Evolutionary conservation across 2,888 invertebrate species (phyloP), one percentile per base, ranked within the genome.

Genomic region (Bombylius major): DNA sequence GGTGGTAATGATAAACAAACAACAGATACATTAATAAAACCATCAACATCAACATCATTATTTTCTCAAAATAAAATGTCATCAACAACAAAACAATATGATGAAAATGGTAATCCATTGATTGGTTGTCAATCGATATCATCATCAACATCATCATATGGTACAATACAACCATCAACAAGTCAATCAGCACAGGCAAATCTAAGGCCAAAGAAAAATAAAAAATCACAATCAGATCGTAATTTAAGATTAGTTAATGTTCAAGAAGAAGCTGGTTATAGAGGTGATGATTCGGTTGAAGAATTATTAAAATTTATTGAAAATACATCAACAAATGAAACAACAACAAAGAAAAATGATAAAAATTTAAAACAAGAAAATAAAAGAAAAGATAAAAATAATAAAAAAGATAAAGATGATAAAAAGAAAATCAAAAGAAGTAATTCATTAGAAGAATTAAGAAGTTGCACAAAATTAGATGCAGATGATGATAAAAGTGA

Each of bases 61-160:
- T 42, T 42, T 11, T 8, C 39, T 11, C 39, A 42, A 42, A 42
- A 11, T 42, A 63, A 61, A 57, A 62, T 63, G 53, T 59, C 63
- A 51, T 57, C 61, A n/a, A 53, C 60, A 39, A 60, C 62, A 57
- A 62, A 70, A 50, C 69, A 83, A 60, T 76, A 85, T 59, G 89
- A 89, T 75, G 89, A 89, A 75, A 89, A 89, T 69, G 87, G 87
- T 59, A 89, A 89, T 70, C 80, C 87, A 45, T 76, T 88, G 67
- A 23, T 23, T 23, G 23, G 23, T 23, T 58, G 57, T 42, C 59
- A 59, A 13, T 78, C 71, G 55, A 73, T 76, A 54, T 70, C 73
- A 62, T 72, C 75, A 63, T 61, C 63, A 13, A 76, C 76, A 69
- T 77, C 77, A 65, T 74, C 77, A 45, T 57, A 58, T 12, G 9